phyloP scores from a whole-genome alignment of 92 coral and sea anemone species.

The Galaxea fascicularis region DNA sequence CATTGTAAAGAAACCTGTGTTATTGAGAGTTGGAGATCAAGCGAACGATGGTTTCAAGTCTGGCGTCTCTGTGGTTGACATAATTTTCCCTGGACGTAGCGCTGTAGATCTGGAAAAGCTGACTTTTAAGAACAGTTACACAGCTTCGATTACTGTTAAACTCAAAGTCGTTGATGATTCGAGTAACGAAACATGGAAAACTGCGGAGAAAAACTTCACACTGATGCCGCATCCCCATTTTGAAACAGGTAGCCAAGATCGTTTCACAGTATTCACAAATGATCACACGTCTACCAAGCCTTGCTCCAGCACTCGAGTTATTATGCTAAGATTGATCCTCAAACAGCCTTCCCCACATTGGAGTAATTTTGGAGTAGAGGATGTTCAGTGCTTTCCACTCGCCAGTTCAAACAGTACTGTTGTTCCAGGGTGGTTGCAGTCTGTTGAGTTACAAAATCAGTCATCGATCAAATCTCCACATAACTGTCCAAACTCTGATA shows the following conservation, averaged over 20 bases:
- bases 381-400: conserved; percentile 67
- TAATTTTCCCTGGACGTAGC: conserved; percentile 41
- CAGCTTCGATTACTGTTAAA: conserved; percentile 84
- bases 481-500: conserved; percentile 69
- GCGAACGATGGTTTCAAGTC: conserved; percentile 50
- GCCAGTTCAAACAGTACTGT: neutral
- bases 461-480: conserved; percentile 16
- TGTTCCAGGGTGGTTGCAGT: conserved; percentile 32
- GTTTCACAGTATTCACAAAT: conserved; percentile 60
- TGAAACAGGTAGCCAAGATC: conserved; percentile 92
- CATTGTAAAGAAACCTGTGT: conserved; percentile 56
- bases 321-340: conserved; percentile 84
- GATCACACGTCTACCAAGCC: conserved; percentile 49
- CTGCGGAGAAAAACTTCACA: conserved; percentile 65
- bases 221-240: conserved; percentile 92
- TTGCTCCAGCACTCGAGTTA: conserved; percentile 71
- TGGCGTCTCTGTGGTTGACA: conserved; percentile 64
- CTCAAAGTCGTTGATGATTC: conserved; percentile 70
- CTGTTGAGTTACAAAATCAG: neutral
- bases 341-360: conserved; percentile 98
- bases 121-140: conserved; percentile 68
- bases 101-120: conserved; percentile 38
- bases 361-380: conserved; percentile 85
- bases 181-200: conserved; percentile 77
- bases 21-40: conserved; percentile 58